Evolutionary conservation across 1,140 invertebrate genomes (phyloP), one percentile per base, ranked within the genome.

Genomic region (Lepidurus packardi): DNA sequence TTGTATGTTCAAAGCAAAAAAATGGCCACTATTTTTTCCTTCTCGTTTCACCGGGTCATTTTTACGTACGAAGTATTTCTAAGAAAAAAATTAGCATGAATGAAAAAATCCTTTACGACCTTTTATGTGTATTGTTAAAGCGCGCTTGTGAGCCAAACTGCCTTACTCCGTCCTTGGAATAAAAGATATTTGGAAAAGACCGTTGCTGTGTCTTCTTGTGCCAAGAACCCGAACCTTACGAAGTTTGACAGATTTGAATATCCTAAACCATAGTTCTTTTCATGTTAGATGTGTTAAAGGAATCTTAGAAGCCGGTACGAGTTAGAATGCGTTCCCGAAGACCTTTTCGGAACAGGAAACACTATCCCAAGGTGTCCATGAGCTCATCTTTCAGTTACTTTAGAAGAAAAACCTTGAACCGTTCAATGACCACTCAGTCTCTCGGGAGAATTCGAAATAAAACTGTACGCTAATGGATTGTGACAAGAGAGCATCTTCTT

Each of bases 81-180:
- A 7, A n/a, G 7, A 47, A 47, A n/a, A 21, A 21, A 65, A n/a
- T 65, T 65, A 65, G 21, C 16, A 65, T n/a, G 53, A 21, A 65
- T 65, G 8, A 21, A 65, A 47, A 47, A 47, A 65, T n/a, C 53
- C 53, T 65, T 65, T n/a, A 65, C 16, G 53, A 65, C 53, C 53
- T 65, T 13, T 21, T 65, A 9, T n/a, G 53, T 65, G 53, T 65
- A 65, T 13, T 65, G 53, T 65, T 65, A 34, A 65, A n/a, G 53
- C 13, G 53, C 53, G 53, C 16, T 65, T 65, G 34, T 16, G n/a
- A 65, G 53, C 53, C 53, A 65, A 65, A 65, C 53, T 65, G 53
- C 53, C 53, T 65, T 65, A 65, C 53, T n/a, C 53, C 53, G 53
- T 65, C 53, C 53, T 65, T 65, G 53, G 53, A 65, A 65, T 65